These are phyloP conservation scores for Tetraneura akinire DNA, from an alignment of 1,140 invertebrate genomes.

Conservation along the genomic window DNA sequence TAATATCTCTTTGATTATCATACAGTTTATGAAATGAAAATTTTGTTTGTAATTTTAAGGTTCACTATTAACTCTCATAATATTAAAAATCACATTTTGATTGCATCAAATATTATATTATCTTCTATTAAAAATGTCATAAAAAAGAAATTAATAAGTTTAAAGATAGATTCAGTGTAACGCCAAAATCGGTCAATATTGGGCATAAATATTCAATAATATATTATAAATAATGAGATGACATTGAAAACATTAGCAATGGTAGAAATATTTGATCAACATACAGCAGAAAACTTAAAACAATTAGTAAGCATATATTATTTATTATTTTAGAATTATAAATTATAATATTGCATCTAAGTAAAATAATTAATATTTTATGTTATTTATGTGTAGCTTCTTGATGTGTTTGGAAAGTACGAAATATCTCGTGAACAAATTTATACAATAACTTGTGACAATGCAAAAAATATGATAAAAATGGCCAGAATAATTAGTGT, in stretches of 20 bases:
- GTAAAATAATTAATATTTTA: too few relatives aligned
- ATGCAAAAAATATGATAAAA: not conserved
- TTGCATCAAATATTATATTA: not conserved
- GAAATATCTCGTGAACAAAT: not conserved
- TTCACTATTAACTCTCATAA: conserved; percentile 9
- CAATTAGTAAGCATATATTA: too few relatives aligned
- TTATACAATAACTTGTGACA: too few relatives aligned
- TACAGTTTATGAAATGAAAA: not conserved
- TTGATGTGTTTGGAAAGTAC: not conserved
- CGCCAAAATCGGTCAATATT: not conserved
- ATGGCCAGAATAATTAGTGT: not conserved
- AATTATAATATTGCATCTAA: too few relatives aligned
- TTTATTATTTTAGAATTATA: too few relatives aligned
- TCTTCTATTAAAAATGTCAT: not conserved
- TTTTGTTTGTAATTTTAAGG: not conserved
- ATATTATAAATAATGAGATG: too few relatives aligned
- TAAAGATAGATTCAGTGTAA: not conserved
- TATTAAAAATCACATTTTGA: not conserved
- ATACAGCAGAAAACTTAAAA: too few relatives aligned
- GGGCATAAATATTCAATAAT: too few relatives aligned
- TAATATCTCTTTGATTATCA: not conserved
- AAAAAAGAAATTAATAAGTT: not conserved
- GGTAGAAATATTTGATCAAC: too few relatives aligned
- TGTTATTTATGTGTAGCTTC: too few relatives aligned
- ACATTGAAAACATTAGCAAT: too few relatives aligned